Conservation (phyloP, 2,888 invertebrate genomes). For the Aplocera efformata region DNA sequence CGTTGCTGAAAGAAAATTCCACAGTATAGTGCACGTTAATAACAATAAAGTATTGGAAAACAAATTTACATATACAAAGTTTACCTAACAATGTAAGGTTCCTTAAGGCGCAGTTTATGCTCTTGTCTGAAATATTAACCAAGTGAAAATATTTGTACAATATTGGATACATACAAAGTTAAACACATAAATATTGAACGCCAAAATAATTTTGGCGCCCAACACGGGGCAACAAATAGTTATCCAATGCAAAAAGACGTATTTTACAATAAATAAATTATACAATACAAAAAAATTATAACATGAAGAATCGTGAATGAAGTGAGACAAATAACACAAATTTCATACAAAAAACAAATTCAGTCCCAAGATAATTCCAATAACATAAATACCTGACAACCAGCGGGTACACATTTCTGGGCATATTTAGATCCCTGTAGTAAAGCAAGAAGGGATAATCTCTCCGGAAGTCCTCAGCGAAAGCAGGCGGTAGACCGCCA, state of each 20-base stretch:
- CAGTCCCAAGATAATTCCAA: background rate
- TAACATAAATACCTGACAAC: conserved; percentile 85
- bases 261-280: background rate
- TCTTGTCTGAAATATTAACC: conserved; percentile 59
- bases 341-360: conserved; percentile 10
- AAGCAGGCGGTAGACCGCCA: conserved; percentile 86
- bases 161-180: conserved; percentile 15
- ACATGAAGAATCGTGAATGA: conserved; percentile 12
- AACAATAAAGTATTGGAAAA: conserved; percentile 30
- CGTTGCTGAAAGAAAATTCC: conserved; percentile 71
- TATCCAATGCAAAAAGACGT: background rate
- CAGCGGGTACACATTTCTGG: conserved; percentile 85
- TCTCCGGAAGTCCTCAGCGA: conserved; percentile 79
- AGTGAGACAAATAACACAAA: conserved; percentile 3
- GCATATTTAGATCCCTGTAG: conserved; percentile 85
- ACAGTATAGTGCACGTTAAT: conserved; percentile 46
- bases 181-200: conserved; percentile 4
- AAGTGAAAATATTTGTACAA: conserved; percentile 22
- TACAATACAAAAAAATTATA: conserved; percentile 13
- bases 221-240: background rate
- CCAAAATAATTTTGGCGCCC: conserved; percentile 9
- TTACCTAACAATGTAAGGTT: conserved; percentile 65
- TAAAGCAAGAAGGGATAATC: conserved; percentile 88
- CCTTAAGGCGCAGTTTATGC: conserved; percentile 46
- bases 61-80: conserved; percentile 23